These are phyloP conservation scores for Trichonephila inaurata DNA, from an alignment of 1,140 invertebrate species.

Conservation along the genomic window DNA sequence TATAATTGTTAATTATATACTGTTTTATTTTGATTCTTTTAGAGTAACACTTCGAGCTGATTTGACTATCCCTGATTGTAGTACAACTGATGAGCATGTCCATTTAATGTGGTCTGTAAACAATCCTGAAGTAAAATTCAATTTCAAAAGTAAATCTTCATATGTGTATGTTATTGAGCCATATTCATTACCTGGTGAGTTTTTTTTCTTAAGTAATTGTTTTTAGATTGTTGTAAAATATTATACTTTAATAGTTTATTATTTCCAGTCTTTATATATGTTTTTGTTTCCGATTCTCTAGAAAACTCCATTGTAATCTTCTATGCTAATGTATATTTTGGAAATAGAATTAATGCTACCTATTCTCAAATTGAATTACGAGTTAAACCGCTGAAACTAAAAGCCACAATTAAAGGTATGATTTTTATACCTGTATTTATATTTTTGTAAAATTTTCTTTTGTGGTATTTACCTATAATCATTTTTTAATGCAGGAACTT, in stretches of 20 bases:
- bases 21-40: background rate
- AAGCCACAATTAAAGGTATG: conserved; percentile 62
- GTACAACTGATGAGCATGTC: background rate
- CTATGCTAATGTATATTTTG: conserved; percentile 66
- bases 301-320: conserved; percentile 66
- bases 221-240: background rate
- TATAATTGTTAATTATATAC: background rate
- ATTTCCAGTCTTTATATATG: background rate
- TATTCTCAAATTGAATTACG: conserved; percentile 36
- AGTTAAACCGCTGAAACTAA: conserved; percentile 61
- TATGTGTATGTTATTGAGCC: conserved; percentile 64
- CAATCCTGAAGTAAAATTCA: conserved; percentile 73
- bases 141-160: conserved; percentile 51
- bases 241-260: background rate
- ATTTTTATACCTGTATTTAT: background rate
- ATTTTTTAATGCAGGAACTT: conserved; percentile 34
- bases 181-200: conserved; percentile 69
- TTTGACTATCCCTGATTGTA: conserved; percentile 62
- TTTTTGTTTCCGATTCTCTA: background rate
- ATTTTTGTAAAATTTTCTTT: background rate
- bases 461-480: background rate
- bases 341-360: conserved; percentile 61
- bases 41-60: conserved; percentile 67
- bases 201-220: background rate
- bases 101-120: conserved; percentile 68